These are phyloP conservation scores for Okapia johnstoni DNA, from an alignment of 2,113 vertebrate genomes.

Conservation along the genomic window DNA sequence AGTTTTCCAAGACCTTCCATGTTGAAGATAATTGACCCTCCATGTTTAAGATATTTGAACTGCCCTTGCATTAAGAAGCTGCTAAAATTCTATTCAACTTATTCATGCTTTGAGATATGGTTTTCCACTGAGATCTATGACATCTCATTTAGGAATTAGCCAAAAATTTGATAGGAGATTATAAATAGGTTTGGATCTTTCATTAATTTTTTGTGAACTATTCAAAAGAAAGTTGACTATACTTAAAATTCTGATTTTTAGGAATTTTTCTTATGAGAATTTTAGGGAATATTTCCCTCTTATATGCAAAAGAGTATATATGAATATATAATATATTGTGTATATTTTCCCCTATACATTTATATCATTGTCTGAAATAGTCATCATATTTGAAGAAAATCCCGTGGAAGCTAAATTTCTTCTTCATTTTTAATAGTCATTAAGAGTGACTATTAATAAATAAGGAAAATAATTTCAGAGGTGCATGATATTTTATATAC, in stretches of 20 bases:
- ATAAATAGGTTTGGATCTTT: neutral
- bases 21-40: neutral
- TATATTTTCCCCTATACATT: neutral
- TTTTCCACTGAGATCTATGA: neutral
- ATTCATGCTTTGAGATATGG: neutral
- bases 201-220: neutral
- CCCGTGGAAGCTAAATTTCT: neutral
- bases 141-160: neutral
- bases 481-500: neutral
- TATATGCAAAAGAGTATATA: neutral
- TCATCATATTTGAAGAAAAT: neutral
- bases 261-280: neutral
- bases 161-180: neutral
- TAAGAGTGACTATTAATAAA: neutral
- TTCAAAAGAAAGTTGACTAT: neutral
- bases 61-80: neutral
- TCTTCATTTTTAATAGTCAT: neutral
- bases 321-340: neutral
- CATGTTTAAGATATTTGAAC: neutral
- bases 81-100: neutral
- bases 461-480: neutral
- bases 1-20: neutral
- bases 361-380: neutral
- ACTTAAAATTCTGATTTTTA: neutral
- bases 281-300: neutral